A percentile compares a stretch with the other conserved stretches of the same genome.
These are phyloP conservation scores for Cheilosia impressa DNA, from an alignment of 2,888 invertebrate genomes.

Conservation along the genomic window DNA sequence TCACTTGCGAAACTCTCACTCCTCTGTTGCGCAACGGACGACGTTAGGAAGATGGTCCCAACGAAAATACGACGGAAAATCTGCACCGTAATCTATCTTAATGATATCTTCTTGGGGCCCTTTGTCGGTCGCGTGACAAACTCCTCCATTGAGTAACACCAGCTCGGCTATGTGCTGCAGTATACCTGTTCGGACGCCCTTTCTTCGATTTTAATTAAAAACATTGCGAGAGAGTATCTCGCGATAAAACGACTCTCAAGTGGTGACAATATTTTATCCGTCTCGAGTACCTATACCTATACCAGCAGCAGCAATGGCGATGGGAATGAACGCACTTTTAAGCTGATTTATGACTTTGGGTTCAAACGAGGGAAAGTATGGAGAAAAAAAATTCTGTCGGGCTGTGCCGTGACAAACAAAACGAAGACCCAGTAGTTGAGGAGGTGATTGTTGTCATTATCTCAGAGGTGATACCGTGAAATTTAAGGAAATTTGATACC, in stretches of 20 bases:
- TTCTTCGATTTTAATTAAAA: constrained; percentile 63
- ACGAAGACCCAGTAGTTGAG: constrained; percentile 28
- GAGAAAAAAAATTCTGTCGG: constrained; percentile 15
- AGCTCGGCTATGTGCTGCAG: neutral
- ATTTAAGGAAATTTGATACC: constrained; percentile 22
- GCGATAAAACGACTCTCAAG: constrained; percentile 32
- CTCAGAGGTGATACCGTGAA: constrained; percentile 18
- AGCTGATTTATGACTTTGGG: constrained; percentile 62
- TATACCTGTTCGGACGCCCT: constrained; percentile 14
- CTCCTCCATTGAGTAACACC: constrained; percentile 40
- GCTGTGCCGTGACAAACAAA: constrained; percentile 50
- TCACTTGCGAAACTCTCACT: constrained; percentile 19
- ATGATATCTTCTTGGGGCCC: constrained; percentile 62
- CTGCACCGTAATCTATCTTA: constrained; percentile 71
- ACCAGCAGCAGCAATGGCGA: neutral
- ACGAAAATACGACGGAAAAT: constrained; percentile 26
- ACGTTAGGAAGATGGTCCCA: neutral
- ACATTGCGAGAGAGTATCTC: constrained; percentile 31
- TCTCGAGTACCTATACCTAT: neutral
- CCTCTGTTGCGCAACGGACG: constrained; percentile 11
- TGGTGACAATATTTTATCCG: constrained; percentile 40
- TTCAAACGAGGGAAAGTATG: constrained; percentile 25
- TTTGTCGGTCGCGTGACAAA: constrained; percentile 62
- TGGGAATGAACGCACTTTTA: constrained; percentile 55
- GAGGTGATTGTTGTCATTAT: constrained; percentile 8